Evolutionary conservation across 2,888 invertebrate genomes (phyloP).

Genomic region (Philereme vetulata): DNA sequence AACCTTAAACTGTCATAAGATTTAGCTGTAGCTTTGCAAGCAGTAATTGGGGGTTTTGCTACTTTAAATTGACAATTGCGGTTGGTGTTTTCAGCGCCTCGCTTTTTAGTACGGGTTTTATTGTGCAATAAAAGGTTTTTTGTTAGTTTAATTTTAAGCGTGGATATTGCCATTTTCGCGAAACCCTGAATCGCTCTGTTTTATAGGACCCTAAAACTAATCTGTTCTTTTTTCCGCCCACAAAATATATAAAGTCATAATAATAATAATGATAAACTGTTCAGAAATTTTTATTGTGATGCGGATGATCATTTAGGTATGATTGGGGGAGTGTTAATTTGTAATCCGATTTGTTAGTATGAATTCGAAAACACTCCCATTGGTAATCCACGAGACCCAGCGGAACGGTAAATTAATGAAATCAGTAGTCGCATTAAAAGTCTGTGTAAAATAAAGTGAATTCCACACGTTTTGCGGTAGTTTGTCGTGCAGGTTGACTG

Average conservation of each 20-base stretch:
- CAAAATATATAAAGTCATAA: constrained; percentile 7
- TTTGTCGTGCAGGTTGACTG: constrained; percentile 7
- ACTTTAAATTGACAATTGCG: constrained; percentile 37
- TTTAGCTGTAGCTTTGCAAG: constrained; percentile 25
- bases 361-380: background rate
- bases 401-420: background rate
- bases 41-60: constrained; percentile 33
- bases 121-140: constrained; percentile 26
- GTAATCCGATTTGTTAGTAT: background rate
- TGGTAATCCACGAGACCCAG: background rate
- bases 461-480: constrained; percentile 2
- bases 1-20: constrained; percentile 18
- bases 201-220: constrained; percentile 26
- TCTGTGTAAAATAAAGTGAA: constrained; percentile 5
- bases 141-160: constrained; percentile 26
- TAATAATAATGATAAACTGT: background rate
- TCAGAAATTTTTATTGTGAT: background rate
- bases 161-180: constrained; percentile 16
- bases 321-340: too few relatives aligned
- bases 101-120: constrained; percentile 25
- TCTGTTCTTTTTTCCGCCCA: constrained; percentile 17
- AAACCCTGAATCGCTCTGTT: constrained; percentile 14
- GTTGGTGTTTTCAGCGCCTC: constrained; percentile 26
- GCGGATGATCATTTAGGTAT: too few relatives aligned
- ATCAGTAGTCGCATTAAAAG: background rate